A percentile compares a stretch with the other conserved stretches of the same genome.
These are phyloP conservation scores for Gracilinanus agilis DNA, from an alignment of 2,113 vertebrate species.

Conservation along the genomic window DNA sequence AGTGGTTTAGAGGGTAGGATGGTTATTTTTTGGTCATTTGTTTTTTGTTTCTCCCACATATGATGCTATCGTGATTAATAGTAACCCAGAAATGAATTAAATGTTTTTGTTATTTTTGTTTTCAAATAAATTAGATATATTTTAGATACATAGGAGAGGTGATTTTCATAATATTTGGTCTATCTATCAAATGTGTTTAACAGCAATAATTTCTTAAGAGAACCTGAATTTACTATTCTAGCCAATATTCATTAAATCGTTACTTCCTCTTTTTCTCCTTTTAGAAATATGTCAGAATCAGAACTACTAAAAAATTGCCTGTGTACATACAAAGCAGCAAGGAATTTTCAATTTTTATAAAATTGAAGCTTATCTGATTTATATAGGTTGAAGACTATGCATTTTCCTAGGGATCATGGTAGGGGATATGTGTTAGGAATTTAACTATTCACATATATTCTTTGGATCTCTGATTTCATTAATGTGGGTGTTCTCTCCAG, in stretches of 20 bases:
- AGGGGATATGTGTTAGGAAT: constrained; percentile 12
- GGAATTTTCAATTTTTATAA: constrained; percentile 21
- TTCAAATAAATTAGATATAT: background rate
- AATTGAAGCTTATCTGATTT: constrained; percentile 44
- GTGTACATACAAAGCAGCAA: background rate
- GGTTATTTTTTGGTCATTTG: too few relatives aligned
- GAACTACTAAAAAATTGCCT: background rate
- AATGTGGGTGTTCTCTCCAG: background rate
- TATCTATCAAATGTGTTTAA: background rate
- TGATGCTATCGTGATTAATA: background rate
- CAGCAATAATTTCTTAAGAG: background rate
- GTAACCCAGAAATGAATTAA: background rate
- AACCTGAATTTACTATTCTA: background rate
- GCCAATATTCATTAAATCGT: background rate
- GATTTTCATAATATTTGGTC: background rate
- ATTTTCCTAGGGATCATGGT: constrained; percentile 32
- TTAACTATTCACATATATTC: background rate
- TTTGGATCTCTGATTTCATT: background rate
- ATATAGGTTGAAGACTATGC: constrained; percentile 40
- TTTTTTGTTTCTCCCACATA: background rate
- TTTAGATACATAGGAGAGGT: background rate
- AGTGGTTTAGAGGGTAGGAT: background rate
- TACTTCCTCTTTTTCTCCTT: background rate
- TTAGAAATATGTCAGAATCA: background rate
- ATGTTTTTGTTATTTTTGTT: background rate